Percentiles rank a stretch among this genome's conserved stretches.
These are phyloP conservation scores for Lochmaea crataegi DNA, from an alignment of 2,888 invertebrate genomes.

Conservation along the genomic window DNA sequence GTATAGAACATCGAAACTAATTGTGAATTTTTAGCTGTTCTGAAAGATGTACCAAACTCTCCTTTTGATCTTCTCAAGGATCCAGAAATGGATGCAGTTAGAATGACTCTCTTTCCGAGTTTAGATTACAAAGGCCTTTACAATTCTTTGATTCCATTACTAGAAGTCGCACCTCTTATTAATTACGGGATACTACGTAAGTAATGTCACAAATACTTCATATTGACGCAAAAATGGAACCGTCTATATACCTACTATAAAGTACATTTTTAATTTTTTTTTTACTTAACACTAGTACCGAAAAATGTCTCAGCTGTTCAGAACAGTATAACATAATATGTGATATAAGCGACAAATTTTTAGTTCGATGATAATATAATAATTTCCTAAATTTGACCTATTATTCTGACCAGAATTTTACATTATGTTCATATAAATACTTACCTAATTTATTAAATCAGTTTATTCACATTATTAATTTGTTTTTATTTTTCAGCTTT, in stretches of 20 bases:
- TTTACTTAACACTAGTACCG: too few species aligned
- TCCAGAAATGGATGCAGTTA: constrained; percentile 84
- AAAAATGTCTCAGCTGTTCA: too few species aligned
- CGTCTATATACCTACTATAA: too few species aligned
- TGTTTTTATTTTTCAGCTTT: constrained; percentile 74
- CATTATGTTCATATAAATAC: too few species aligned
- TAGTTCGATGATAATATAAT: too few species aligned
- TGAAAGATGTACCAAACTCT: constrained; percentile 95
- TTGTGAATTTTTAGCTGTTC: constrained; percentile 76
- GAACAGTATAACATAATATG: too few species aligned
- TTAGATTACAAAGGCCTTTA: constrained; percentile 97
- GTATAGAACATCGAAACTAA: constrained; percentile 11
- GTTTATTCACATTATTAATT: constrained; percentile 5
- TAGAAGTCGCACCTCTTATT: constrained; percentile 93
- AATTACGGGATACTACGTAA: constrained; percentile 88
- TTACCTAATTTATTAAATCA: not conserved
- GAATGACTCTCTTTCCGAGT: constrained; percentile 94
- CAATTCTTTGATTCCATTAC: constrained; percentile 88
- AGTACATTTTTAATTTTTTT: too few species aligned
- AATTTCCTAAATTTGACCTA: not conserved
- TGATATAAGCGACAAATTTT: too few species aligned
- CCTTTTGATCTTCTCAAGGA: constrained; percentile 92
- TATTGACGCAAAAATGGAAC: too few species aligned
- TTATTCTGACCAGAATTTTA: constrained; percentile 1
- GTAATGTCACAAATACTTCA: not conserved